Conservation (phyloP, 2,888 invertebrate species). For the Habrosyne pyritoides region DNA sequence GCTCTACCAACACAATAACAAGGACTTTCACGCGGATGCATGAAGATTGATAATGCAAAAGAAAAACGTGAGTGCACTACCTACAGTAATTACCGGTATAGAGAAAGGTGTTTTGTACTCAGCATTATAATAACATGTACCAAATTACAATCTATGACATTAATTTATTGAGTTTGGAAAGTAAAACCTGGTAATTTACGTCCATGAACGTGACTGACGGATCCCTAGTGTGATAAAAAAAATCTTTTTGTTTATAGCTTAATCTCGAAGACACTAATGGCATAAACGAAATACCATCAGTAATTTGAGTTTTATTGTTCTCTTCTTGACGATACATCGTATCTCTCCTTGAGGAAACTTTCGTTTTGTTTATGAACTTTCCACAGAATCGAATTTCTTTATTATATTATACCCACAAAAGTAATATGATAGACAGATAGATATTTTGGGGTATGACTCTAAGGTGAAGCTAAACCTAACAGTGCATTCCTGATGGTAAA, state of each 20-base stretch:
- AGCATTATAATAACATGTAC: slow-evolving; percentile 64
- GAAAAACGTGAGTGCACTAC: slow-evolving; percentile 63
- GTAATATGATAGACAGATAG: background rate
- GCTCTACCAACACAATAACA: slow-evolving; percentile 46
- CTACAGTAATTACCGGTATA: slow-evolving; percentile 64
- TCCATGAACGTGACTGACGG: slow-evolving; percentile 59
- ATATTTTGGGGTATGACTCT: background rate
- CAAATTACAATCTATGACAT: slow-evolving; percentile 73
- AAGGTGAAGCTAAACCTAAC: slow-evolving; percentile 18
- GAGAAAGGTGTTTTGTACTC: slow-evolving; percentile 67
- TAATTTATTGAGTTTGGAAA: slow-evolving; percentile 69
- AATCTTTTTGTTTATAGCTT: slow-evolving; percentile 34
- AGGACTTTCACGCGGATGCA: slow-evolving; percentile 70
- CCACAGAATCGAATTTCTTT: background rate
- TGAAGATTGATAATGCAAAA: slow-evolving; percentile 63
- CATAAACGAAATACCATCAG: slow-evolving; percentile 3
- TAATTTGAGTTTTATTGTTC: slow-evolving; percentile 6
- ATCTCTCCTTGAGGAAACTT: slow-evolving; percentile 1
- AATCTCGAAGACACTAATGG: slow-evolving; percentile 15
- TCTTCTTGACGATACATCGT: background rate
- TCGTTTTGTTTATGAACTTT: slow-evolving; percentile 3
- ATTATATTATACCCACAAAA: background rate
- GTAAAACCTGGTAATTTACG: slow-evolving; percentile 63
- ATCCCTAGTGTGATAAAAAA: slow-evolving; percentile 44
- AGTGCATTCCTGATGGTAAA: slow-evolving; percentile 34